Evolutionary conservation across 2,888 invertebrate genomes (phyloP).

Genomic region (Catocala sponsa): DNA sequence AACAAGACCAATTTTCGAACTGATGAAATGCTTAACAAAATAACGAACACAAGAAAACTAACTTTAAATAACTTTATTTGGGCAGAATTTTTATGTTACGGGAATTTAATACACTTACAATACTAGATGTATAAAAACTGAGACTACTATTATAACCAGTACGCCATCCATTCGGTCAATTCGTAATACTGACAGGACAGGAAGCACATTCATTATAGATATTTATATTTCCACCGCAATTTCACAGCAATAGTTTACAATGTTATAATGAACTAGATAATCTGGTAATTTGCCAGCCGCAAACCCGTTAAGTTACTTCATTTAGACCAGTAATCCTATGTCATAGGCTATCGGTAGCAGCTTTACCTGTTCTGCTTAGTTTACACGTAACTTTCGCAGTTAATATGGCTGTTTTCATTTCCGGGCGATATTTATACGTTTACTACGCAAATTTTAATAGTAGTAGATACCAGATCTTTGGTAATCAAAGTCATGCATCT

Average conservation of each 20-base stretch:
- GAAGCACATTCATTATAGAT: not conserved
- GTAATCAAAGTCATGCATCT: too few species aligned
- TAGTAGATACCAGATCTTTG: too few species aligned
- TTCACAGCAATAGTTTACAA: not conserved
- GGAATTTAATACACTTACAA: too few species aligned
- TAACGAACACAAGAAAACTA: too few species aligned
- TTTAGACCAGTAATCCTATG: constrained; percentile 24
- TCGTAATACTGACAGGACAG: too few species aligned
- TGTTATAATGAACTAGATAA: constrained; percentile 20
- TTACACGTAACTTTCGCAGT: constrained; percentile 15
- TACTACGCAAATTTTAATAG: too few species aligned
- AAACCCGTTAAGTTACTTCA: constrained; percentile 22
- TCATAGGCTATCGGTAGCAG: constrained; percentile 38
- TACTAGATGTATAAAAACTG: too few species aligned
- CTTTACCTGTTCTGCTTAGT: constrained; percentile 16
- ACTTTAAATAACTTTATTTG: too few species aligned
- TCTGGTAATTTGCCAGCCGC: constrained; percentile 33
- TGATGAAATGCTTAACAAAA: too few species aligned
- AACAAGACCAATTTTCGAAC: too few species aligned
- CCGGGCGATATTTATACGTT: not conserved
- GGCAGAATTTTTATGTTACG: too few species aligned
- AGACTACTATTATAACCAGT: not conserved
- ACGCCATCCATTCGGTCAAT: too few species aligned
- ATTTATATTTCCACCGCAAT: not conserved
- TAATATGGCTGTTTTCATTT: constrained; percentile 12